phyloP scores from a whole-genome alignment of 2,113 vertebrate species.

The Tamias sibiricus region DNA sequence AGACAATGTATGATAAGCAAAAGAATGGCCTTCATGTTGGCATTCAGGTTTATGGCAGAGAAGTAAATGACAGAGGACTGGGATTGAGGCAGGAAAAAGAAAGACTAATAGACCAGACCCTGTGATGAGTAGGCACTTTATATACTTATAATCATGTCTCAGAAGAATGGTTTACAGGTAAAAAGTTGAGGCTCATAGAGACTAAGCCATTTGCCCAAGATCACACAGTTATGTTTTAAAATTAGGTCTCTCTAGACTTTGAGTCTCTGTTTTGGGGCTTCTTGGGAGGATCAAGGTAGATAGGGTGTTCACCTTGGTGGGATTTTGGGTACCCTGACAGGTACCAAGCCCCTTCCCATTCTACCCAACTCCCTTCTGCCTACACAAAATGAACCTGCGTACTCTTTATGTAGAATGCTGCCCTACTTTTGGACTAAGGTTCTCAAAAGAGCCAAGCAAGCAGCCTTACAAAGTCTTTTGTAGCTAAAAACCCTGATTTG shows the following conservation, averaged over 20 bases:
- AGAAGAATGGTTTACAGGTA: neutral
- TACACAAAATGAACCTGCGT: neutral
- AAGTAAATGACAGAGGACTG: neutral
- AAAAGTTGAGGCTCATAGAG: neutral
- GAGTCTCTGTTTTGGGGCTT: neutral
- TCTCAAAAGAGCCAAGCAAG: neutral
- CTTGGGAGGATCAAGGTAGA: neutral
- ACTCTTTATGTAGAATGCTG: neutral
- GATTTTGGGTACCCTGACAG: neutral
- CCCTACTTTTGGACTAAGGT: neutral
- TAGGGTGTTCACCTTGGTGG: neutral
- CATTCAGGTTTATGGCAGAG: neutral
- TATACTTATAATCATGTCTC: constrained; percentile 16
- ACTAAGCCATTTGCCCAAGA: constrained; percentile 20
- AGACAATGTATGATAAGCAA: constrained; percentile 4
- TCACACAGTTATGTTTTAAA: constrained; percentile 9
- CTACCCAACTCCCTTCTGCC: neutral
- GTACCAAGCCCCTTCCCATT: neutral
- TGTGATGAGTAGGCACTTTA: neutral
- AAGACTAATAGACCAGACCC: neutral
- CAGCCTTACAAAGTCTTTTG: neutral
- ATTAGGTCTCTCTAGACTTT: neutral
- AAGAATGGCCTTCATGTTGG: neutral
- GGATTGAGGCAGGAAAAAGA: neutral
- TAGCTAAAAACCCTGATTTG: neutral